These are phyloP conservation scores for Zoanthus sansibaricus DNA, from an alignment of 92 coral and sea anemone genomes.

Conservation along the genomic window DNA sequence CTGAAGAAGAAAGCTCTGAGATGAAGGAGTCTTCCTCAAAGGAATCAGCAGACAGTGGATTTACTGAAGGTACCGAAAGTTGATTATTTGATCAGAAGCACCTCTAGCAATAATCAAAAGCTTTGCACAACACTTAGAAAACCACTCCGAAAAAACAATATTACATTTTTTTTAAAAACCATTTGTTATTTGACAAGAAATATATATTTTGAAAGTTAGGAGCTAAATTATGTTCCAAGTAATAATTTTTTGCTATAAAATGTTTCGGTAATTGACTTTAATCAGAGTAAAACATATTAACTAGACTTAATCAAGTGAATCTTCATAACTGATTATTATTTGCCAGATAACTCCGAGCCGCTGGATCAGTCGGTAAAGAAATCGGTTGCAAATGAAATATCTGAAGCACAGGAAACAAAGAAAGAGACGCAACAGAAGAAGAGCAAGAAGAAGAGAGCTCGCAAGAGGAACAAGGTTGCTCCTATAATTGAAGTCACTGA, in stretches of 20 bases:
- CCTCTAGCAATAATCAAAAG: not conserved
- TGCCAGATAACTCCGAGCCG: not conserved
- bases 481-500: not conserved
- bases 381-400: not conserved
- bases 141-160: not conserved
- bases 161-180: not conserved
- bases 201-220: too few species aligned
- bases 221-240: too few species aligned
- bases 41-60: slow-evolving; percentile 45
- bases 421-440: not conserved
- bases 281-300: too few species aligned
- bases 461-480: slow-evolving; percentile 9
- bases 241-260: too few species aligned
- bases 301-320: not conserved
- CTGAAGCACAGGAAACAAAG: not conserved
- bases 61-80: slow-evolving; percentile 6
- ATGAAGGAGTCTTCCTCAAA: slow-evolving; percentile 45
- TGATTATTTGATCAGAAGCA: not conserved
- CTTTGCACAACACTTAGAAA: not conserved
- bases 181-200: not conserved
- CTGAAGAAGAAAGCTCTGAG: not conserved
- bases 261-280: too few species aligned
- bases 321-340: not conserved
- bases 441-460: slow-evolving; percentile 17
- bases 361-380: not conserved